Evolutionary conservation across 2,888 invertebrate species (phyloP), one percentile per base, ranked within the genome.

Genomic region (Mesoligia furuncula): DNA sequence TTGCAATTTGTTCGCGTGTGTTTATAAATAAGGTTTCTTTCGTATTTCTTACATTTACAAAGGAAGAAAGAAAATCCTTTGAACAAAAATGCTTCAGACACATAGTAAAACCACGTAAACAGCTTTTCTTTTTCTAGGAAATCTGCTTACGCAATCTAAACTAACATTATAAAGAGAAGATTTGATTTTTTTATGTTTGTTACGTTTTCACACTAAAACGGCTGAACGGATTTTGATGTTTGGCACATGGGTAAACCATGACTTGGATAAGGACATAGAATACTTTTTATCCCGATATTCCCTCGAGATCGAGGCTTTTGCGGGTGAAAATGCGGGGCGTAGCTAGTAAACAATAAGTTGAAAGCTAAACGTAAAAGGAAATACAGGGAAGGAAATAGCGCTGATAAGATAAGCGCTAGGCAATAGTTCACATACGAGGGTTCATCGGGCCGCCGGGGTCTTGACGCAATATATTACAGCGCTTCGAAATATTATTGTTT

Each of bases 321-420:
- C 54, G 9, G 24, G 20, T 24, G 20, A 54, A 54, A 54, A 24
- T 3, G 51, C 24, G 9, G 24, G 51, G 51, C 51, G 24, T 9
- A n/a, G n/a, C n/a, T 57, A 57, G 54, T 82, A 82, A 82, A 84
- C 80, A 54, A 76, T 76, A 81, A 81, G 61, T 61, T 70, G 57
- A 69, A 72, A 81, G 76, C 69, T 69, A 72, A 73, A 85, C 61
- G 57, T 54, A 51, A 57, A 75, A 62, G 85, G 72, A 80, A 74
- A 82, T 71, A 75, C 39, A 31, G 36, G 71, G 65, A 75, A 74
- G 77, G 85, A 85, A 87, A 87, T 74, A 80, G 68, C 61, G 9
- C 65, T 76, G 83, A 85, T 81, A 78, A 74, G 77, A 77, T 85
- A 79, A 87, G 79, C 69, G 45, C 66, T 62, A 80, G 57, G 67